A percentile compares a stretch with the other conserved stretches of the same genome.
phyloP scores from a whole-genome alignment of 2,113 vertebrate species.

The Siniperca chuatsi region DNA sequence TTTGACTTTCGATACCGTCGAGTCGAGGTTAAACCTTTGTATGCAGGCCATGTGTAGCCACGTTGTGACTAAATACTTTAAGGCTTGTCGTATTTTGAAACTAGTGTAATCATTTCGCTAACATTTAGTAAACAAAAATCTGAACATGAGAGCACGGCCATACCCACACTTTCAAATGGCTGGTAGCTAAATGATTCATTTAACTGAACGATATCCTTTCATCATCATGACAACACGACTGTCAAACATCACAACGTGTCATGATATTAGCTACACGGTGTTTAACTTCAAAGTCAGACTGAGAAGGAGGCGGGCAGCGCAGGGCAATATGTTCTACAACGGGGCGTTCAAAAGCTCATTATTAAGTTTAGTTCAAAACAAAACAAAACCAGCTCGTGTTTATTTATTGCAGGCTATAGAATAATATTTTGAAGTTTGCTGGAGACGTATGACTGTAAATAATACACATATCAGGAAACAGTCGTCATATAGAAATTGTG shows the following conservation, averaged over 20 bases:
- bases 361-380: neutral
- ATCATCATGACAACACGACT: neutral
- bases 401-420: neutral
- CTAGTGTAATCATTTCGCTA: neutral
- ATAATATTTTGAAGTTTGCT: neutral
- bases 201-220: neutral
- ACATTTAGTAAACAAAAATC: neutral
- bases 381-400: neutral
- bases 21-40: neutral
- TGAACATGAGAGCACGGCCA: neutral
- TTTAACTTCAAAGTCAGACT: neutral
- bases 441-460: neutral
- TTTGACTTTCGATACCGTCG: conserved; percentile 12
- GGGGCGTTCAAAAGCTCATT: neutral
- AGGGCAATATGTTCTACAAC: neutral
- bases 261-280: neutral
- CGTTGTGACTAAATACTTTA: too few species aligned
- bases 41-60: neutral
- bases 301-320: too few species aligned
- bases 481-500: neutral
- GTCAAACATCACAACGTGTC: neutral
- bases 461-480: neutral
- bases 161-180: neutral
- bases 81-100: neutral
- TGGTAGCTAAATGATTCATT: neutral